These are phyloP conservation scores for Orthosia incerta DNA, from an alignment of 2,888 invertebrate species.

Conservation along the genomic window DNA sequence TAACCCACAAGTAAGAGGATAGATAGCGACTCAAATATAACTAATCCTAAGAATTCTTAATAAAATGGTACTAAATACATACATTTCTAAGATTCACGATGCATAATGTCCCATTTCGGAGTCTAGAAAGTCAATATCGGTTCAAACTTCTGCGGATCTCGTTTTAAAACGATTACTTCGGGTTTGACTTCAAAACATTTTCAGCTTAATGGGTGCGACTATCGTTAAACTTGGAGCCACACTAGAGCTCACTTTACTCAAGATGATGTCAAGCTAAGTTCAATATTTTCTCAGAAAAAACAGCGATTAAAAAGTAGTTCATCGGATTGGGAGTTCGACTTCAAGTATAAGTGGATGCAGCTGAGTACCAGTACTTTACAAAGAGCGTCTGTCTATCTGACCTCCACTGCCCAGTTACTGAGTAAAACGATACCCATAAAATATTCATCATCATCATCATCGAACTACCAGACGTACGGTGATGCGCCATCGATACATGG, in stretches of 20 bases:
- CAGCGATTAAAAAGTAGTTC: background rate
- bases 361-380: background rate
- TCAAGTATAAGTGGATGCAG: too few species aligned
- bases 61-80: background rate
- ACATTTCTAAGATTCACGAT: background rate
- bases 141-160: constrained; percentile 33
- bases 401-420: background rate
- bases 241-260: constrained; percentile 23
- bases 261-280: constrained; percentile 1
- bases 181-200: constrained; percentile 32
- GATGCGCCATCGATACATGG: too few species aligned
- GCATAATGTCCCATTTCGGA: constrained; percentile 16
- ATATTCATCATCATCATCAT: too few species aligned
- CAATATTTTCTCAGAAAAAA: constrained; percentile 7
- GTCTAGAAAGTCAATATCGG: constrained; percentile 21
- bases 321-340: background rate
- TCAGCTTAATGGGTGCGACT: constrained; percentile 31
- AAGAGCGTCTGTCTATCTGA: background rate
- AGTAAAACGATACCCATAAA: background rate
- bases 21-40: background rate
- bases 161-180: constrained; percentile 26
- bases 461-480: too few species aligned
- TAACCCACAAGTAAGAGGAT: background rate
- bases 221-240: constrained; percentile 22
- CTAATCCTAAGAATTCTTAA: background rate